A percentile compares a stretch with the other conserved stretches of the same genome.
phyloP scores from a whole-genome alignment of 2,113 vertebrate genomes.

The Ceyx melanurus region DNA sequence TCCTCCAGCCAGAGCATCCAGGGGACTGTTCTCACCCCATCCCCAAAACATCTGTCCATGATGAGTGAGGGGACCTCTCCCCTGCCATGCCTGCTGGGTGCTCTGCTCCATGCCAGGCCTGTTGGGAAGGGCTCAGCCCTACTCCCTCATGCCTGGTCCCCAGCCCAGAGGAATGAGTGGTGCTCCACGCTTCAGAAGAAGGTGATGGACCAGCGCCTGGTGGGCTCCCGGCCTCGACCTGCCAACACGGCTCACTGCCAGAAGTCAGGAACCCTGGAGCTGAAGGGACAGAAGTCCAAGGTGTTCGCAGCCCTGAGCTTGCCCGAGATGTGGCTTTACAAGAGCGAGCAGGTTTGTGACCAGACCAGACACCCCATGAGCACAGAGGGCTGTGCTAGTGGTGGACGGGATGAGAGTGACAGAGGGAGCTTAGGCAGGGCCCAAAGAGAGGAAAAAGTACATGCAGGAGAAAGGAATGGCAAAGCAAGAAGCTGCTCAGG shows the following conservation, averaged over 20 bases:
- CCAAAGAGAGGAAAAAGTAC: not conserved
- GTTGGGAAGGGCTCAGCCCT: not conserved
- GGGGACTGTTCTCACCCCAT: not conserved
- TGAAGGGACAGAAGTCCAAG: constrained; percentile 93
- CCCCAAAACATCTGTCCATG: accelerated
- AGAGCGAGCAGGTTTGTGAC: constrained; percentile 90
- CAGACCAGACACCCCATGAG: accelerated
- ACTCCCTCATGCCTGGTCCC: not conserved
- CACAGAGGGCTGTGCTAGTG: not conserved
- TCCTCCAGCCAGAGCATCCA: not conserved
- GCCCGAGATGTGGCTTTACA: constrained; percentile 93
- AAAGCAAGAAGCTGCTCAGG: not conserved
- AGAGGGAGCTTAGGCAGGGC: not conserved
- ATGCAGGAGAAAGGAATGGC: not conserved
- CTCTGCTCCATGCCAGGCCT: not conserved
- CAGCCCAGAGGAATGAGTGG: constrained; percentile 88
- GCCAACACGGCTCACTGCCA: constrained; percentile 80
- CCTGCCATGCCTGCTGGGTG: not conserved
- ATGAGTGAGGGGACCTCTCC: not conserved
- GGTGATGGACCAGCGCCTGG: constrained; percentile 83
- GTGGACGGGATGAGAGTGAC: not conserved
- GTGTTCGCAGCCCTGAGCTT: constrained; percentile 86
- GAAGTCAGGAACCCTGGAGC: constrained; percentile 85
- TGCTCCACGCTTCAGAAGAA: constrained; percentile 87
- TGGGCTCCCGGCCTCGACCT: constrained; percentile 70